Percentiles rank a stretch among this genome's conserved stretches.
Conservation (phyloP, 2,888 invertebrate species). For the Dynastes maya region DNA sequence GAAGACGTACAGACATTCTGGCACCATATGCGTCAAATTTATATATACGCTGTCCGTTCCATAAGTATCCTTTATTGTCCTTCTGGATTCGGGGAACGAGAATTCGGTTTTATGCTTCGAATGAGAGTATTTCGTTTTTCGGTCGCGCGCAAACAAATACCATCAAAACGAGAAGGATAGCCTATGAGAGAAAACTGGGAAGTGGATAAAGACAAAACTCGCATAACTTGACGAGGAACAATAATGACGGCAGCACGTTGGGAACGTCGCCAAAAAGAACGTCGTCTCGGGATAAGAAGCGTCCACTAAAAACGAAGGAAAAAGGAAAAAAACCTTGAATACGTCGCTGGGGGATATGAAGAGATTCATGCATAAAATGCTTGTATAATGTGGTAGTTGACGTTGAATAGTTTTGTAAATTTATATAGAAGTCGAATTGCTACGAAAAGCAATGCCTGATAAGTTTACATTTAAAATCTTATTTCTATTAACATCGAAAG, state of each 20-base stretch:
- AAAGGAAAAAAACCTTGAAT: background rate
- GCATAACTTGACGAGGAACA: conserved; percentile 24
- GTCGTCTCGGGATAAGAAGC: background rate
- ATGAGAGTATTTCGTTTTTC: conserved; percentile 17
- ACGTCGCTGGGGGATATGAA: conserved; percentile 12
- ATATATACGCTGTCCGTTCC: conserved; percentile 38
- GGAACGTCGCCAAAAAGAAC: conserved; percentile 37
- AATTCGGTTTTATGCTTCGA: conserved; percentile 28
- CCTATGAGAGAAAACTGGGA: background rate
- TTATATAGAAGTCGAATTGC: too few relatives aligned
- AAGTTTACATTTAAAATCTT: too few relatives aligned
- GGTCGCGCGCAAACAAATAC: conserved; percentile 23
- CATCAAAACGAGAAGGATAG: background rate
- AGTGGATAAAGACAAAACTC: background rate
- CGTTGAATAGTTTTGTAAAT: conserved; percentile 7
- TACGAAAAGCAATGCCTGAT: too few relatives aligned
- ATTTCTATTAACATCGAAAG: too few relatives aligned
- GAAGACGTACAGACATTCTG: conserved; percentile 62
- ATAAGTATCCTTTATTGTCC: conserved; percentile 39
- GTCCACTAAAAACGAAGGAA: background rate
- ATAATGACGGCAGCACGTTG: conserved; percentile 39
- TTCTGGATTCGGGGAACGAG: conserved; percentile 19
- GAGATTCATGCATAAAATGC: conserved; percentile 30
- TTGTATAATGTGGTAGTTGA: conserved; percentile 16
- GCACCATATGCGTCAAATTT: conserved; percentile 62